These are phyloP conservation scores for Cremastobaeus sp. DNA, from an alignment of 2,888 invertebrate genomes.

Conservation along the genomic window DNA sequence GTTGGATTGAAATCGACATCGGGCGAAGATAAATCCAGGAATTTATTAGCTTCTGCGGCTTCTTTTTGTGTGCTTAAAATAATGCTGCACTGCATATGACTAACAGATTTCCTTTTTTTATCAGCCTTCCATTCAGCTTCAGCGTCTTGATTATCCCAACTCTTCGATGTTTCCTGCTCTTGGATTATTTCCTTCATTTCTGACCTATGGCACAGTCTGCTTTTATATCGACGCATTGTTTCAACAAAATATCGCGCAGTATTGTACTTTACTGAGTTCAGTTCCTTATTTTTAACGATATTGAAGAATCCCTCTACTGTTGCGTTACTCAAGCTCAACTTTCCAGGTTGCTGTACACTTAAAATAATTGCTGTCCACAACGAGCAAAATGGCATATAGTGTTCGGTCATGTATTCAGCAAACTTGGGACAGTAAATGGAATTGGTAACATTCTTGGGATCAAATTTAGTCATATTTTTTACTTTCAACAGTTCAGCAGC, in stretches of 20 bases:
- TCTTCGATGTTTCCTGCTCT: not conserved
- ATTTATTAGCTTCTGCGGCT: not conserved
- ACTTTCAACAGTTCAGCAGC: not conserved
- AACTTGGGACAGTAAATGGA: not conserved
- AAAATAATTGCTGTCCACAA: constrained; percentile 10
- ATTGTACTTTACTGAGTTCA: not conserved
- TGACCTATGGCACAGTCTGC: not conserved
- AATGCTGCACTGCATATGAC: not conserved
- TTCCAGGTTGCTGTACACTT: not conserved
- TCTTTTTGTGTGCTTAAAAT: not conserved
- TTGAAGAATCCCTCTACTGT: constrained; percentile 4
- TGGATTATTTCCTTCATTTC: not conserved
- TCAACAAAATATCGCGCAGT: not conserved
- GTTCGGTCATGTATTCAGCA: not conserved
- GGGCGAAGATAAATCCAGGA: not conserved
- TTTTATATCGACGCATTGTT: not conserved
- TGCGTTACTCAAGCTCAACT: constrained; percentile 10
- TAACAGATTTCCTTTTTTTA: not conserved
- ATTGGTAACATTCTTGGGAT: not conserved
- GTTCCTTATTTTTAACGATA: not conserved
- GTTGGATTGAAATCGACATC: not conserved
- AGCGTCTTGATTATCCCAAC: not conserved
- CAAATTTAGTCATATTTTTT: not conserved
- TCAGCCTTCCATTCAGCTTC: not conserved
- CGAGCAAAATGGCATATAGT: not conserved